Evolutionary conservation across 2,888 invertebrate species (phyloP).

Genomic region (Euzophera pinguis): DNA sequence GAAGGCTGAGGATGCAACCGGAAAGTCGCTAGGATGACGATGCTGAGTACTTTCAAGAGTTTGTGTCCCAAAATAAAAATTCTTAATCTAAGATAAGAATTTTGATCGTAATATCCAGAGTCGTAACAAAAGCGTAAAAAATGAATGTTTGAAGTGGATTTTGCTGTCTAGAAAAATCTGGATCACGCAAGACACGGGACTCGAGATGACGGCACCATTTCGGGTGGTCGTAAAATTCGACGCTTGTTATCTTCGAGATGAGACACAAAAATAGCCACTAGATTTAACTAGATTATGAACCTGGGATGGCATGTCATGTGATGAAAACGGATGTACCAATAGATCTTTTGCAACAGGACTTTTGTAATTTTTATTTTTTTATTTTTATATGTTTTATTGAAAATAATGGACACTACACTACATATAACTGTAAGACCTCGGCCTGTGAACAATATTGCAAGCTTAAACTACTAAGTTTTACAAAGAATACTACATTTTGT

Average conservation of each 20-base stretch:
- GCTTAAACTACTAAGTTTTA: no score
- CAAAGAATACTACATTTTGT: no score
- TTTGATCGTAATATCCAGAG: neutral
- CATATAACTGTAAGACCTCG: no score
- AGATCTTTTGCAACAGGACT: slow-evolving; percentile 1
- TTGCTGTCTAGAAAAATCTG: slow-evolving; percentile 35
- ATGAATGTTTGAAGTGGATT: slow-evolving; percentile 19
- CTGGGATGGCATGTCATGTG: slow-evolving; percentile 16
- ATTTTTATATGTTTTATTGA: no score
- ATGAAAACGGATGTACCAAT: neutral
- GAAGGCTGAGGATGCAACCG: no score
- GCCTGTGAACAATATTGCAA: no score
- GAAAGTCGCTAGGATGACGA: no score
- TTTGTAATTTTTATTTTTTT: no score
- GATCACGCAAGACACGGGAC: slow-evolving; percentile 31
- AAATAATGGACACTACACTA: no score
- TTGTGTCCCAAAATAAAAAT: no score
- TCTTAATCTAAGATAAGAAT: no score
- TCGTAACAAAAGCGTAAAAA: neutral
- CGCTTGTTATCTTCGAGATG: slow-evolving; percentile 52
- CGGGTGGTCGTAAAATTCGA: slow-evolving; percentile 51
- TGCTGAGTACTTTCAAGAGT: no score
- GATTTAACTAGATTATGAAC: slow-evolving; percentile 11
- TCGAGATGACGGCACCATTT: slow-evolving; percentile 37
- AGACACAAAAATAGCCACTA: slow-evolving; percentile 29